Percentiles rank a stretch among this genome's conserved stretches.
These are phyloP conservation scores for Dendrocincla fuliginosa DNA, from an alignment of 2,797 vertebrate species.

Conservation along the genomic window DNA sequence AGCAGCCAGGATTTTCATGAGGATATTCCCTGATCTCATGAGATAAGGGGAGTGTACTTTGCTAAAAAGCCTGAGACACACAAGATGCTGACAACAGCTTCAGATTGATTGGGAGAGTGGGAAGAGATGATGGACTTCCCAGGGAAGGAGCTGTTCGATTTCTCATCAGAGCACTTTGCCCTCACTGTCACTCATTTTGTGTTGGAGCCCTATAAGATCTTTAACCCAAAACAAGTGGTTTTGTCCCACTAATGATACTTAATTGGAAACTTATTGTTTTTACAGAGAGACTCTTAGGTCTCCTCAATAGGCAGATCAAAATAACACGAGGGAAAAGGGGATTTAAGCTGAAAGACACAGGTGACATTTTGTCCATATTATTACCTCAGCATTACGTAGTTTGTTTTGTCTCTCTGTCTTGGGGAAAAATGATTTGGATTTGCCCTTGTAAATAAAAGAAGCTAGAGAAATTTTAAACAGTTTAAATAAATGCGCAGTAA, in stretches of 20 bases:
- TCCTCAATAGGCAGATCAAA: not conserved
- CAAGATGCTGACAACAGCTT: not conserved
- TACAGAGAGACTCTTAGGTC: not conserved
- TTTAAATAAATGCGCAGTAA: not conserved
- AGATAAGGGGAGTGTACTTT: not conserved
- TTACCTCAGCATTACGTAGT: not conserved
- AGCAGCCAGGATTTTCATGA: not conserved
- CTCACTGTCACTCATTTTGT: conserved; percentile 12
- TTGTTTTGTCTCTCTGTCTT: not conserved
- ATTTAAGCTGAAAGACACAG: not conserved
- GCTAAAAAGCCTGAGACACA: not conserved
- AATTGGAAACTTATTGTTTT: conserved; percentile 55
- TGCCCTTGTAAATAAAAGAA: not conserved
- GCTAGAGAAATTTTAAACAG: not conserved
- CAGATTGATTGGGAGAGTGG: not conserved
- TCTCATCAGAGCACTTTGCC: not conserved
- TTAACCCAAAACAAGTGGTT: not conserved
- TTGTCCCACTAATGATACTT: conserved; percentile 40
- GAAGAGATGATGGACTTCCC: not conserved
- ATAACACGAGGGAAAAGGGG: conserved; percentile 17
- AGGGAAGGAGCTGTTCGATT: not conserved
- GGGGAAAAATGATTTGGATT: not conserved
- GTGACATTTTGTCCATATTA: conserved; percentile 14
- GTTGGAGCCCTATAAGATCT: not conserved
- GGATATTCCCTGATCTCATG: not conserved